Percentiles rank a stretch among this genome's conserved stretches.
Conservation (phyloP, 2,888 invertebrate genomes). For the Oscheius onirici region DNA sequence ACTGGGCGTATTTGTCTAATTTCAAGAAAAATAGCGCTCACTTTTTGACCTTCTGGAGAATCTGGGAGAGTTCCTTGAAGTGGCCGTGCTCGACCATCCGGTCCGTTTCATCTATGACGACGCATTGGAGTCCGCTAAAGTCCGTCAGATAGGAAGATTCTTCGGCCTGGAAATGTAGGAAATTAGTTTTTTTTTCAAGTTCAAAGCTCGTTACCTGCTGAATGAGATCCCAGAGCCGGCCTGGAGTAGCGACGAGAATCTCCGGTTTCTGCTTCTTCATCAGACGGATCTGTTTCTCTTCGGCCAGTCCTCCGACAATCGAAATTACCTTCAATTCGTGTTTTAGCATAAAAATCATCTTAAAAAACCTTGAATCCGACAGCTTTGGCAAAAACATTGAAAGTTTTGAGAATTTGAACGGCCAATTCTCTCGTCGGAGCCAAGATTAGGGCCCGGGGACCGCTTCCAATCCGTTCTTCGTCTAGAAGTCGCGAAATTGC, state of each 20-base stretch:
- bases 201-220: constrained; percentile 68
- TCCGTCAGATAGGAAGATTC: constrained; percentile 66
- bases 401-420: constrained; percentile 88
- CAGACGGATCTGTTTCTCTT: constrained; percentile 90
- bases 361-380: constrained; percentile 69
- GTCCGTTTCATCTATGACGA: constrained; percentile 98
- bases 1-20: constrained; percentile 1
- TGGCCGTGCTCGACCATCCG: constrained; percentile 96
- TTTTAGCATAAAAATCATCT: constrained; percentile 1
- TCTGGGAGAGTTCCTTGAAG: constrained; percentile 86
- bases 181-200: background rate
- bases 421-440: constrained; percentile 96
- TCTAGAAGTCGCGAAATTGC: constrained; percentile 76
- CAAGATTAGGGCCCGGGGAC: constrained; percentile 84
- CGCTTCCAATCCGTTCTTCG: constrained; percentile 32
- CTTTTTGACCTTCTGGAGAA: constrained; percentile 77
- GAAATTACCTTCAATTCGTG: constrained; percentile 78
- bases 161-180: constrained; percentile 43
- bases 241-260: constrained; percentile 95
- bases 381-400: constrained; percentile 80
- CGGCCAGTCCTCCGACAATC: constrained; percentile 91
- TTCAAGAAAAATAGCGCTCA: background rate
- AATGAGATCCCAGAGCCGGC: constrained; percentile 92
- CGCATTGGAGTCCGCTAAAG: constrained; percentile 75
- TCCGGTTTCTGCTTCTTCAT: constrained; percentile 82